Evolutionary conservation across 2,888 invertebrate species (phyloP).

Genomic region (Dicranocentrus wangi): DNA sequence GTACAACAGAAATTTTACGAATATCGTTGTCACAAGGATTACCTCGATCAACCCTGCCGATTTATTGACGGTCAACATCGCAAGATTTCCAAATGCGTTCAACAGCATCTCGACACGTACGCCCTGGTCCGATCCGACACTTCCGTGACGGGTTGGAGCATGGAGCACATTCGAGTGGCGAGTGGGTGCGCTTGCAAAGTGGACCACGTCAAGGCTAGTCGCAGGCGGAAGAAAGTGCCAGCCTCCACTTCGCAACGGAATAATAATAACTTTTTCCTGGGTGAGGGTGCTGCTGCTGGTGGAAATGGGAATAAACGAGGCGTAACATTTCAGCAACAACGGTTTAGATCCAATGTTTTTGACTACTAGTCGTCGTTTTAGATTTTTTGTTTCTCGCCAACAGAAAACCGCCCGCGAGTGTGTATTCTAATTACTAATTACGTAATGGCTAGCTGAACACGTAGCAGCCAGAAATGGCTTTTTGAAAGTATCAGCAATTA

Average conservation of each 20-base stretch:
- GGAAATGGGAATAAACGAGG: background rate
- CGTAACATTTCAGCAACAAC: background rate
- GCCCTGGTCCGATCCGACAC: slow-evolving; percentile 65
- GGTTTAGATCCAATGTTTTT: background rate
- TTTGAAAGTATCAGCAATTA: too few relatives aligned
- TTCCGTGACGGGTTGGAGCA: slow-evolving; percentile 63
- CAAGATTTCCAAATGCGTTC: slow-evolving; percentile 68
- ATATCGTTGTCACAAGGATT: slow-evolving; percentile 66
- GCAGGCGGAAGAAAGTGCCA: slow-evolving; percentile 30
- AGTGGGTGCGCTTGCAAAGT: slow-evolving; percentile 71
- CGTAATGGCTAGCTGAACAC: too few relatives aligned
- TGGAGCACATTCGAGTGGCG: slow-evolving; percentile 70
- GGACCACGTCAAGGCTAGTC: slow-evolving; percentile 21
- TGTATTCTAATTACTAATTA: too few relatives aligned
- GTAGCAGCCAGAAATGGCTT: too few relatives aligned
- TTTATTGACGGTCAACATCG: slow-evolving; percentile 66
- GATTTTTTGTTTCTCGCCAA: too few relatives aligned
- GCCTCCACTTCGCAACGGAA: background rate
- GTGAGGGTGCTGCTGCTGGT: background rate
- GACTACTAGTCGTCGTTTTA: slow-evolving; percentile 20
- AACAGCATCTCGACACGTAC: slow-evolving; percentile 70
- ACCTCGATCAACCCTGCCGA: slow-evolving; percentile 67
- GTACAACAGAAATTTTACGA: slow-evolving; percentile 70
- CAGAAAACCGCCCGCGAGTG: too few relatives aligned
- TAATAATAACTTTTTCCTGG: background rate